Conservation (phyloP, 2,113 vertebrate species). For the Tursiops truncatus region DNA sequence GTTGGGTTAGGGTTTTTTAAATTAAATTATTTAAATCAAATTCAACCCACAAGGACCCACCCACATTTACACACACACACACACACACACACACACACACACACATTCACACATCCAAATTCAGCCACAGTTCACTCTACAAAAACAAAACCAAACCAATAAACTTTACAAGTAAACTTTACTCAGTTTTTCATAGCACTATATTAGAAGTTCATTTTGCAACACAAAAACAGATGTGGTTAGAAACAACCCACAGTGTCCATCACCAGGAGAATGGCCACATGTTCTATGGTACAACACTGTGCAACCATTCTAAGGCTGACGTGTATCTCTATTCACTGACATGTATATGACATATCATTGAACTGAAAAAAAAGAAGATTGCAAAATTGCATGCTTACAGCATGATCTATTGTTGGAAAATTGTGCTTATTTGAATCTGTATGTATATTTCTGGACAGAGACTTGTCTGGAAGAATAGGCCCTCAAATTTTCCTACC, state of each 20-base stretch:
- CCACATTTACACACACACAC: not conserved
- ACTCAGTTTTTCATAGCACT: not conserved
- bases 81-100: not conserved
- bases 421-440: not conserved
- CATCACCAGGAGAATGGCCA: not conserved
- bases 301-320: not conserved
- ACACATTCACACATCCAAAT: not conserved
- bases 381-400: not conserved
- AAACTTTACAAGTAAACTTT: not conserved
- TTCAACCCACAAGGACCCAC: not conserved
- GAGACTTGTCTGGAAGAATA: not conserved
- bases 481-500: not conserved
- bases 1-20: not conserved
- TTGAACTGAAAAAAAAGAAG: not conserved
- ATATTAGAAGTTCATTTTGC: not conserved
- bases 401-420: not conserved
- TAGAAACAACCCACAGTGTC: not conserved
- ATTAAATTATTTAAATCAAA: slow-evolving; percentile 42
- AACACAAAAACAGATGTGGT: not conserved
- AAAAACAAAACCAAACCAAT: not conserved
- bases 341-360: not conserved
- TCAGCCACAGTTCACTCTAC: not conserved
- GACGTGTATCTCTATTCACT: not conserved
- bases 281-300: not conserved
- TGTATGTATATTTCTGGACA: not conserved